Percentiles rank a stretch among this genome's conserved stretches.
Conservation (phyloP, 2,113 vertebrate species). For the mouse (Mus musculus) region GRCm39 chr5:27054001-27054500, state of each 20-base stretch:
- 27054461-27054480: too few relatives aligned
- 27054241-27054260: not conserved
- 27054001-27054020: not conserved
- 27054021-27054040: not conserved
- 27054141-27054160: not conserved
- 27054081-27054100: too few relatives aligned
- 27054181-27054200: not conserved
- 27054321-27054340: too few relatives aligned
- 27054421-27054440: not conserved
- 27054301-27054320: not conserved
- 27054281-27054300: not conserved
- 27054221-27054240: not conserved
- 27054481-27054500: not conserved
- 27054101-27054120: not conserved
- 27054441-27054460: not conserved
- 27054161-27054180: not conserved
- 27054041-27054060: fast-evolving
- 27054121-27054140: not conserved
- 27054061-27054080: not conserved
- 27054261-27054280: too few relatives aligned
- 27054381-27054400: fast-evolving
- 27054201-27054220: not conserved
- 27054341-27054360: too few relatives aligned
- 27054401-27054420: not conserved
- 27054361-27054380: too few relatives aligned